A percentile compares a stretch with the other conserved stretches of the same genome.
Conservation (phyloP, 1,140 invertebrate species). For the Dryas iulia region DNA sequence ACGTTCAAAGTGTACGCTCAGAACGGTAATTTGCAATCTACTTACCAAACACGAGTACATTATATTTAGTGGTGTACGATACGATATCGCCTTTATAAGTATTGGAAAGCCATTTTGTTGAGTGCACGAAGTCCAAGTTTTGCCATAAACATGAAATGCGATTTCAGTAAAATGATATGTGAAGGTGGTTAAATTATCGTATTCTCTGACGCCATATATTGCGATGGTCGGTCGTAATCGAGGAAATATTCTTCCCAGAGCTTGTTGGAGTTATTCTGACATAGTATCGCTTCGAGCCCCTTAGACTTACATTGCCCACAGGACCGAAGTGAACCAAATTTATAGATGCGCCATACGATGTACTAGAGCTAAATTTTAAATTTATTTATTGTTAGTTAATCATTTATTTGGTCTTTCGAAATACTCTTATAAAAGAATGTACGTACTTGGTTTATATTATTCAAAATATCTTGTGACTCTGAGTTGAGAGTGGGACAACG, state of each 20-base stretch:
- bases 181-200: constrained; percentile 48
- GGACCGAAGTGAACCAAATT: constrained; percentile 70
- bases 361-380: background rate
- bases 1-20: constrained; percentile 32
- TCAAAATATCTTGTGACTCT: too few relatives aligned
- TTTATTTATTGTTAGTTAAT: background rate
- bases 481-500: too few relatives aligned
- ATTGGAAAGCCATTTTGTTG: constrained; percentile 76
- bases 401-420: background rate
- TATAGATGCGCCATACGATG: constrained; percentile 41
- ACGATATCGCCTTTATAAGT: constrained; percentile 68
- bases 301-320: constrained; percentile 58
- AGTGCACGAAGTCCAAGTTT: constrained; percentile 76
- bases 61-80: constrained; percentile 50
- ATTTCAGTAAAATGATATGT: constrained; percentile 71
- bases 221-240: constrained; percentile 24
- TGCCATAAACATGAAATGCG: constrained; percentile 76
- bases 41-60: constrained; percentile 29
- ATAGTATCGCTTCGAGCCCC: constrained; percentile 45
- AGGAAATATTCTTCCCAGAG: constrained; percentile 30
- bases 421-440: background rate
- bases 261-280: constrained; percentile 24
- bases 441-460: too few relatives aligned
- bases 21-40: constrained; percentile 33
- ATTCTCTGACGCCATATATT: constrained; percentile 26